Evolutionary conservation across 2,888 invertebrate genomes (phyloP), one percentile per base, ranked within the genome.

Genomic region (Lamproptera curius): DNA sequence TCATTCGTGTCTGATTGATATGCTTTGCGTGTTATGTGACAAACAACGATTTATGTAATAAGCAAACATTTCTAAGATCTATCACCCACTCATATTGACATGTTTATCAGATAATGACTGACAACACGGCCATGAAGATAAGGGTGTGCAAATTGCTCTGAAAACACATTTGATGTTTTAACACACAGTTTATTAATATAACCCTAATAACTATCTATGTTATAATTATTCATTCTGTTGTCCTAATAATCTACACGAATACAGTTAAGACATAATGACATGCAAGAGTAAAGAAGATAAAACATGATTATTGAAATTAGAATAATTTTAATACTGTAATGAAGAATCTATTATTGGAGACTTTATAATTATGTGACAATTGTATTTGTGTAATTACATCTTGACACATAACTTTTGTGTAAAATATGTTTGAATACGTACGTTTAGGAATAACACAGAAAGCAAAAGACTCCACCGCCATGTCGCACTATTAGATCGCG

Each of bases 381-480:
- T n/a, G n/a, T n/a, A n/a, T n/a, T n/a, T n/a, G n/a, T n/a, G n/a
- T n/a, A n/a, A n/a, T n/a, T n/a, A n/a, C n/a, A n/a, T n/a, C n/a
- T n/a, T n/a, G n/a, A n/a, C n/a, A n/a, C n/a, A n/a, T n/a, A n/a
- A n/a, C n/a, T n/a, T n/a, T n/a, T n/a, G n/a, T 31, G 46, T 38
- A 42, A 8, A 31, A 23, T 23, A 23, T 23, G 4, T 5, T 28
- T 9, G 10, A 14, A 53, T 72, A 85, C 86, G 51, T 72, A 86
- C 87, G 60, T 87, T 85, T 49, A 86, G 59, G 49, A 82, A 62
- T 51, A 83, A 62, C 33, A 80, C 76, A 11, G 86, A 78, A 44
- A 79, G 48, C 14, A 87, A 65, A 13, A 87, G 68, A 59, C 77
- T 70, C 83, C 79, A 86, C 54, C 81, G 85, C 86, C 85, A 86